These are phyloP conservation scores for Drosophila testacea DNA, from an alignment of 2,888 invertebrate genomes.

Conservation along the genomic window DNA sequence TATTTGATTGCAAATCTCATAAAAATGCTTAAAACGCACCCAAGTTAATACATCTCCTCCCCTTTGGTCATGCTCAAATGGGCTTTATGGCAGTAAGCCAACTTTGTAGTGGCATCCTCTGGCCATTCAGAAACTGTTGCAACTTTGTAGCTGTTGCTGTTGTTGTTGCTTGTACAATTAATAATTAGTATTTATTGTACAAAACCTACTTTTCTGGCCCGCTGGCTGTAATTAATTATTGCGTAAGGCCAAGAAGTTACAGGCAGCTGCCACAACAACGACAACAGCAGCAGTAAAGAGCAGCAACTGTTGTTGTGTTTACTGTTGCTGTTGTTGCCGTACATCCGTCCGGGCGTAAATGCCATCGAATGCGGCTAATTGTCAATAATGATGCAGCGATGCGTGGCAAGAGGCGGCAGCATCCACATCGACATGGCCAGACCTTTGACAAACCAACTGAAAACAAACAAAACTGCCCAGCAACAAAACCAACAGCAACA, in stretches of 20 bases:
- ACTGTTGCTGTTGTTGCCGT: slow-evolving; percentile 45
- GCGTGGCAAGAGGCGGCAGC: slow-evolving; percentile 73
- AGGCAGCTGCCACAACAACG: slow-evolving; percentile 42
- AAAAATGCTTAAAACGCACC: not conserved
- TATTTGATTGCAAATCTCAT: not conserved
- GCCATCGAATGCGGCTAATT: slow-evolving; percentile 79
- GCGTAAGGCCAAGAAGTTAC: slow-evolving; percentile 78
- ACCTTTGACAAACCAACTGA: slow-evolving; percentile 79
- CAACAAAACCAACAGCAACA: slow-evolving; percentile 35
- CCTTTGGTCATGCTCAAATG: slow-evolving; percentile 66
- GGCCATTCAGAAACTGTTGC: slow-evolving; percentile 61
- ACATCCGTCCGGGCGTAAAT: slow-evolving; percentile 72
- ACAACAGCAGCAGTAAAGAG: slow-evolving; percentile 4
- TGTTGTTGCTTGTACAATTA: slow-evolving; percentile 59
- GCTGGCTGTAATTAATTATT: slow-evolving; percentile 74
- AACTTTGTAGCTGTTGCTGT: slow-evolving; percentile 45
- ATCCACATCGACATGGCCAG: slow-evolving; percentile 57
- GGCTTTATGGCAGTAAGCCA: slow-evolving; percentile 41
- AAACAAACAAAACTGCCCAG: slow-evolving; percentile 75
- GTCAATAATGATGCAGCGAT: slow-evolving; percentile 81
- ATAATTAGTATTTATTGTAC: slow-evolving; percentile 73
- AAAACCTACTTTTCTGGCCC: slow-evolving; percentile 75
- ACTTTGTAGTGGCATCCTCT: slow-evolving; percentile 52
- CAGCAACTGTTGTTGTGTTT: not conserved
- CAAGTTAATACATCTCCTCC: not conserved